Evolutionary conservation across 2,888 invertebrate species (phyloP), one percentile per base, ranked within the genome.

Genomic region (Synergus umbraculus): DNA sequence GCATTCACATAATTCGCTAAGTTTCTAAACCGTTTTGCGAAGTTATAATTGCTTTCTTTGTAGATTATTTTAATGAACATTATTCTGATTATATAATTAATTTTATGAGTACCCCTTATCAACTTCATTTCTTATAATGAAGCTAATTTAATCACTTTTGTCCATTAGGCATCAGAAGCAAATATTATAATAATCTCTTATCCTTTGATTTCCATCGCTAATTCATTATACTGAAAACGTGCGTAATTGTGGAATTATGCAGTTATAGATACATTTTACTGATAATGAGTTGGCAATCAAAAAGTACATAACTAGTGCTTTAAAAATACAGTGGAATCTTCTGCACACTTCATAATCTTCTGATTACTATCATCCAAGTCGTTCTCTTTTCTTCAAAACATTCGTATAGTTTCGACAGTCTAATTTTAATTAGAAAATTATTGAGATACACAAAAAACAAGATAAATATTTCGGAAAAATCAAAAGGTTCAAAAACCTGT

Each of bases 171-270:
- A 37, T 37, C 37, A 13, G 44, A 69, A 44, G 44, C 8, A 69
- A 49, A 54, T 69, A 69, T 69, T 69, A 49, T 37, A 49, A 69
- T 69, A 49, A 69, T 54, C 49, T 46, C 69, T 49, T 54, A 69
- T 69, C 67, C 10, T 9, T 1, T 46, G 49, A 37, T 54, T 49
- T 69, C n/a, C 10, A 37, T 69, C 49, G 37, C n/a, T 54, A 49
- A 69, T 69, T 37, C 37, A 69, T 54, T 29, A 69, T 37, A 29
- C 37, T 29, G 12, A 5, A 64, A 37, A 37, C 15, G 8, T 13
- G 15, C 49, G 8, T 69, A 49, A 69, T 69, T 69, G 22, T 49
- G 15, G 22, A 69, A 69, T 69, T 37, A 69, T 49, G 49, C 69
- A 69, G 15, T 37, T 69, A 37, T 69, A 37, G 9, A 69, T 1